Evolutionary conservation across 2,113 vertebrate genomes (phyloP).

Genomic region (Macrotis lagotis): DNA sequence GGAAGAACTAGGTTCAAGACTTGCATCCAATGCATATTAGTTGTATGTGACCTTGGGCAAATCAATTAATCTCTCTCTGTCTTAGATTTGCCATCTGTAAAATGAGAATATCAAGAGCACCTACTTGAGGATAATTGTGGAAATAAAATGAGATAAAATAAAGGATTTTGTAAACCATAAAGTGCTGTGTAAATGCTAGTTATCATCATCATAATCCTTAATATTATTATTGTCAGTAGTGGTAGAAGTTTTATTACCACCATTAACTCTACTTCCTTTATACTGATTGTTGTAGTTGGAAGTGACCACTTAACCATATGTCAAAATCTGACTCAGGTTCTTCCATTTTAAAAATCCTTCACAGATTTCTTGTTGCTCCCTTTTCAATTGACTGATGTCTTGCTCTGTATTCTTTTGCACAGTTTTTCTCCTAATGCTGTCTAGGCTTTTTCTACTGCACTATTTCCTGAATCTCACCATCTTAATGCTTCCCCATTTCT

Average conservation of each 20-base stretch:
- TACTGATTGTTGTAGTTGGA: background rate
- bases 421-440: background rate
- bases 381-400: background rate
- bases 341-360: constrained; percentile 24
- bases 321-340: background rate
- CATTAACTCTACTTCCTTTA: background rate
- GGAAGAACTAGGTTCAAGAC: background rate
- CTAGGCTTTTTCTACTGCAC: constrained; percentile 35
- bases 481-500: constrained; percentile 52
- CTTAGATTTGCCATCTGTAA: background rate
- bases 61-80: background rate
- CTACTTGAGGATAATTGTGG: background rate
- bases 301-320: background rate
- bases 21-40: background rate
- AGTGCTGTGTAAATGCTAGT: background rate
- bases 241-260: background rate
- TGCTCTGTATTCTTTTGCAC: background rate
- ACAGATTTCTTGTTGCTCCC: background rate
- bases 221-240: background rate
- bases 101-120: background rate
- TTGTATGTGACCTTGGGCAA: background rate
- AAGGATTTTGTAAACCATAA: background rate
- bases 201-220: background rate
- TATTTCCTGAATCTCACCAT: constrained; percentile 50
- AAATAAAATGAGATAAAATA: background rate